A percentile compares a stretch with the other conserved stretches of the same genome.
Evolutionary conservation across 2,888 invertebrate species (phyloP).

Genomic region (Abrostola tripartita): DNA sequence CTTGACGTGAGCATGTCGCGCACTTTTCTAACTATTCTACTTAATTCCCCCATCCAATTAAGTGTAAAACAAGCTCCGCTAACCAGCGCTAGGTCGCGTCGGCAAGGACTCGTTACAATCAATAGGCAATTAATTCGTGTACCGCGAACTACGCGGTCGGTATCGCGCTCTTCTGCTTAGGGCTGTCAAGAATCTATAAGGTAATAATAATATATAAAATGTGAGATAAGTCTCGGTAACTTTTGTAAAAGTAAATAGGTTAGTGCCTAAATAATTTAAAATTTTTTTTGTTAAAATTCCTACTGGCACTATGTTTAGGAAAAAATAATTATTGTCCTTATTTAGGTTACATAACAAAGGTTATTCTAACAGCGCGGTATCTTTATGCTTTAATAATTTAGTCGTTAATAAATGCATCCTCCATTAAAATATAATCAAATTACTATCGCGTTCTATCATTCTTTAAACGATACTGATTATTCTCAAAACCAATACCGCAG

Average conservation of each 20-base stretch:
- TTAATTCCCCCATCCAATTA: constrained; percentile 5
- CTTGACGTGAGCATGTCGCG: no score
- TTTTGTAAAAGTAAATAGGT: no score
- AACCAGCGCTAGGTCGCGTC: constrained; percentile 17
- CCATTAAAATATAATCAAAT: constrained; percentile 29
- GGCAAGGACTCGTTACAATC: constrained; percentile 62
- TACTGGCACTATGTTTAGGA: no score
- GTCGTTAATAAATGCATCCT: constrained; percentile 18
- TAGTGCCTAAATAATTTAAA: no score
- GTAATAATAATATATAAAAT: not conserved
- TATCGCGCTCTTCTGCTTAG: constrained; percentile 11
- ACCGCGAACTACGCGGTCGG: constrained; percentile 47
- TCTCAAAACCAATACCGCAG: constrained; percentile 36
- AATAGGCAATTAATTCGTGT: constrained; percentile 66
- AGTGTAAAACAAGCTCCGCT: constrained; percentile 20
- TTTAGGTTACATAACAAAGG: not conserved
- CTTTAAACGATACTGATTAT: constrained; percentile 29
- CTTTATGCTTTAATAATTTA: constrained; percentile 24
- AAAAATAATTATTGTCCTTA: not conserved
- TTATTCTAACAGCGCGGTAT: constrained; percentile 1
- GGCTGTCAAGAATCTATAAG: constrained; percentile 19
- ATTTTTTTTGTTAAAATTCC: no score
- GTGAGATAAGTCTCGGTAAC: no score
- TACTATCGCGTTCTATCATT: constrained; percentile 19
- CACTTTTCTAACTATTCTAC: not conserved